Evolutionary conservation across 2,888 invertebrate genomes (phyloP).

Genomic region (Frankliniella intonsa): DNA sequence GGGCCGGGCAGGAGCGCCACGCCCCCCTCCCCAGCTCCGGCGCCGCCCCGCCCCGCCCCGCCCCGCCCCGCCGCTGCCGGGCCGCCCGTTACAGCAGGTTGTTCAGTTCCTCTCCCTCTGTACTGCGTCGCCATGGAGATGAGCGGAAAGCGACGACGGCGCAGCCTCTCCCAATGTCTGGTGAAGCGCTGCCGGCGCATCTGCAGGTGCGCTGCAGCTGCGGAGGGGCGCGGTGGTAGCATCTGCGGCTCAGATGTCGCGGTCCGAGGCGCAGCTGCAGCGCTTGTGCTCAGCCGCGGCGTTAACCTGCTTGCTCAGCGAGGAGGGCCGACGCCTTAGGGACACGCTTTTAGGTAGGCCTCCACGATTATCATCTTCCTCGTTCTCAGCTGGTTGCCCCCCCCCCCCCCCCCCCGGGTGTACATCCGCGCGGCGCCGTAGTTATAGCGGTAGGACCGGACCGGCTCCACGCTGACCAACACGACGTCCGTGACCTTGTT

Average conservation of each 20-base stretch:
- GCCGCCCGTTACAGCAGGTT: not conserved
- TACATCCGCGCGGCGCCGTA: not conserved
- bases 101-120: constrained; percentile 9
- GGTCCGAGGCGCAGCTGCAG: not conserved
- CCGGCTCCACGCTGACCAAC: not conserved
- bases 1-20: not conserved
- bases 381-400: too few species aligned
- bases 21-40: not conserved
- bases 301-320: too few species aligned
- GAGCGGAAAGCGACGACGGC: not conserved
- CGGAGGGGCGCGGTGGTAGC: not conserved
- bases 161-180: not conserved
- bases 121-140: not conserved
- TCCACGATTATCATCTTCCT: too few species aligned
- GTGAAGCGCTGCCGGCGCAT: not conserved
- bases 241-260: not conserved
- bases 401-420: not conserved
- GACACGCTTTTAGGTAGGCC: too few species aligned
- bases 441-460: not conserved
- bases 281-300: too few species aligned
- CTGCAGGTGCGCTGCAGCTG: not conserved
- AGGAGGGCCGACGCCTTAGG: too few species aligned
- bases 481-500: constrained; percentile 20
- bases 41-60: not conserved
- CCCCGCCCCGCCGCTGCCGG: not conserved